Conservation (phyloP, 2,113 vertebrate genomes). For the Sturnus vulgaris region DNA sequence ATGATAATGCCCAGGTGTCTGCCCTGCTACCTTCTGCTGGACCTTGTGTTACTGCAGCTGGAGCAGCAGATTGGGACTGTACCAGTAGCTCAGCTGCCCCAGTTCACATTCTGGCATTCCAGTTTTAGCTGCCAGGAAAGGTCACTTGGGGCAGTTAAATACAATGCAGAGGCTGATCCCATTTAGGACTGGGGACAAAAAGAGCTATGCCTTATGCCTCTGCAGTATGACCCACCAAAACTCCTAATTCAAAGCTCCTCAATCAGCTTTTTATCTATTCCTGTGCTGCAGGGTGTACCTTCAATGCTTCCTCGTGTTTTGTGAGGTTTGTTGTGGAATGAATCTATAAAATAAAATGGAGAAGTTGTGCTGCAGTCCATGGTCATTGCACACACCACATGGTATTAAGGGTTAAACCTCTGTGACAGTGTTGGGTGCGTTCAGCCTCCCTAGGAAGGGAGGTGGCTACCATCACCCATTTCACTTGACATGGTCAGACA, state of each 20-base stretch:
- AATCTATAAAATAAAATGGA: not conserved
- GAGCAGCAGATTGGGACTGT: not conserved
- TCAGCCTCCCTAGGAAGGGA: not conserved
- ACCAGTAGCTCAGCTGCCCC: not conserved
- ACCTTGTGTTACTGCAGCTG: not conserved
- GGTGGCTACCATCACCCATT: not conserved
- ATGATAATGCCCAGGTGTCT: not conserved
- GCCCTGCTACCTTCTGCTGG: not conserved
- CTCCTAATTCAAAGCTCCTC: not conserved
- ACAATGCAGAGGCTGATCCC: not conserved
- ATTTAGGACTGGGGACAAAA: not conserved
- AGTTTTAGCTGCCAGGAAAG: not conserved
- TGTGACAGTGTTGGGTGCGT: not conserved
- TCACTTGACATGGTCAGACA: fast-evolving
- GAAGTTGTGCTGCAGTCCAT: not conserved
- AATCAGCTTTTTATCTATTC: not conserved
- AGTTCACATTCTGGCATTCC: not conserved
- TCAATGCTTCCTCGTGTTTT: not conserved
- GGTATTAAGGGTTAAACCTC: not conserved
- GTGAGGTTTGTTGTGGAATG: not conserved
- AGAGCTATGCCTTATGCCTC: not conserved
- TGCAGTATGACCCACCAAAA: not conserved
- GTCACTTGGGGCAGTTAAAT: not conserved
- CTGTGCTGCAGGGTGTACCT: not conserved
- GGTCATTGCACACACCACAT: not conserved